These are phyloP conservation scores for Pocillopora damicornis DNA, from an alignment of 64 coral and sea anemone genomes.

Conservation along the genomic window DNA sequence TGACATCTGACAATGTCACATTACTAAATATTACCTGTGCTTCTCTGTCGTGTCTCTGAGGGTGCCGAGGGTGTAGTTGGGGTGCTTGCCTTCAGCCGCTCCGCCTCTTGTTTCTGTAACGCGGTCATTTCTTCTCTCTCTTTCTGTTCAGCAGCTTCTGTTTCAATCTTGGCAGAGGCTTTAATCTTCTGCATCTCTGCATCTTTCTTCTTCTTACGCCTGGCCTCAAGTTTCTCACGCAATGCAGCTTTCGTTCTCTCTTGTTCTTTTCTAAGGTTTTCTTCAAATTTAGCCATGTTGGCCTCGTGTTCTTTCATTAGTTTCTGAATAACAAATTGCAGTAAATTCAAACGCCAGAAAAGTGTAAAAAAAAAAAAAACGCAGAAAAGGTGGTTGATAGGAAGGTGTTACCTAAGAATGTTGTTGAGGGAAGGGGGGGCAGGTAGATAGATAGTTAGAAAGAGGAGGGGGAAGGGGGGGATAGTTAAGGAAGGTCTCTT, in stretches of 20 bases:
- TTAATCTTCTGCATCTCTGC: slow-evolving; percentile 71
- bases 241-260: slow-evolving; percentile 81
- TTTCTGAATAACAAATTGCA: slow-evolving; percentile 51
- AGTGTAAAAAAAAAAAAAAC: too few relatives aligned
- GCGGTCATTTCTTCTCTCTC: slow-evolving; percentile 59
- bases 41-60: slow-evolving; percentile 18
- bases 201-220: slow-evolving; percentile 83
- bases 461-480: too few relatives aligned
- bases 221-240: slow-evolving; percentile 86
- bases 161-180: slow-evolving; percentile 56
- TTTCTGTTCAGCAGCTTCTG: slow-evolving; percentile 35
- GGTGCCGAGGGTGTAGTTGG: slow-evolving; percentile 54
- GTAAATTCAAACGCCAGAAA: neutral
- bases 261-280: slow-evolving; percentile 87
- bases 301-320: slow-evolving; percentile 89
- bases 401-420: too few relatives aligned
- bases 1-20: too few relatives aligned
- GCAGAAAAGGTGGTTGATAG: too few relatives aligned
- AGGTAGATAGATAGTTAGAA: too few relatives aligned
- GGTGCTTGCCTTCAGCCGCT: slow-evolving; percentile 46
- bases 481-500: too few relatives aligned
- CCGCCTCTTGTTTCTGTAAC: slow-evolving; percentile 60
- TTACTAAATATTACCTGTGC: slow-evolving; percentile 1
- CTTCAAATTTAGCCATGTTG: slow-evolving; percentile 96
- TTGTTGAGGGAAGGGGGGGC: too few relatives aligned